Percentiles rank a stretch among this genome's conserved stretches.
Conservation (phyloP, 1,140 invertebrate genomes). For the Calliopsis andreniformis region DNA sequence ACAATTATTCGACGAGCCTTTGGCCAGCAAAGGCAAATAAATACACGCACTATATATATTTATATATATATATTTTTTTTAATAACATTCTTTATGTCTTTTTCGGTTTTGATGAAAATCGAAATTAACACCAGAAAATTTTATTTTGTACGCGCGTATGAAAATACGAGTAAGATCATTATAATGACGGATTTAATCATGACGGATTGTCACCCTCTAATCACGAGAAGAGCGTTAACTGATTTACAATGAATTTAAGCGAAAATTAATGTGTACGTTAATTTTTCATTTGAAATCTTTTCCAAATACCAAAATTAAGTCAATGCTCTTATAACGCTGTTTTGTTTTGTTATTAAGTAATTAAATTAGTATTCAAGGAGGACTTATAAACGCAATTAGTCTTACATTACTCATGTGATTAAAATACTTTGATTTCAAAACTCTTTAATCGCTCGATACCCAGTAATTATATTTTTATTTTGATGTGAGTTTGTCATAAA, state of each 20-base stretch:
- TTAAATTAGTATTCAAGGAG: no score
- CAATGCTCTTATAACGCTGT: no score
- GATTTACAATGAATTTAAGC: not conserved
- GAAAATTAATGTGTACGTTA: not conserved
- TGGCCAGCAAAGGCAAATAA: conserved; percentile 63
- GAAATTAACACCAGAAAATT: not conserved
- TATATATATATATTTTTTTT: not conserved
- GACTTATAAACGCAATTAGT: no score
- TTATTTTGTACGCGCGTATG: not conserved
- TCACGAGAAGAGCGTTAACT: not conserved
- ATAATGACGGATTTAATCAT: not conserved
- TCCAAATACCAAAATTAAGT: no score
- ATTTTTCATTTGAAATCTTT: no score
- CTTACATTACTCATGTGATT: not conserved
- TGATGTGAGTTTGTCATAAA: conserved; percentile 12
- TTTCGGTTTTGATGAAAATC: conserved; percentile 1
- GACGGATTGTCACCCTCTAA: conserved; percentile 4
- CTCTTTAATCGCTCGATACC: not conserved
- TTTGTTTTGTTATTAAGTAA: no score
- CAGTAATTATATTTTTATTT: not conserved
- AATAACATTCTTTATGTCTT: not conserved
- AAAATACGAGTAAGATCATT: not conserved
- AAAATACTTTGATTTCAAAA: not conserved
- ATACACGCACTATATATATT: conserved; percentile 43
- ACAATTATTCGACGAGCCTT: conserved; percentile 53